Percentiles rank a stretch among this genome's conserved stretches.
Evolutionary conservation across 2,888 invertebrate genomes (phyloP).

Genomic region (Orchesellides sinensis): DNA sequence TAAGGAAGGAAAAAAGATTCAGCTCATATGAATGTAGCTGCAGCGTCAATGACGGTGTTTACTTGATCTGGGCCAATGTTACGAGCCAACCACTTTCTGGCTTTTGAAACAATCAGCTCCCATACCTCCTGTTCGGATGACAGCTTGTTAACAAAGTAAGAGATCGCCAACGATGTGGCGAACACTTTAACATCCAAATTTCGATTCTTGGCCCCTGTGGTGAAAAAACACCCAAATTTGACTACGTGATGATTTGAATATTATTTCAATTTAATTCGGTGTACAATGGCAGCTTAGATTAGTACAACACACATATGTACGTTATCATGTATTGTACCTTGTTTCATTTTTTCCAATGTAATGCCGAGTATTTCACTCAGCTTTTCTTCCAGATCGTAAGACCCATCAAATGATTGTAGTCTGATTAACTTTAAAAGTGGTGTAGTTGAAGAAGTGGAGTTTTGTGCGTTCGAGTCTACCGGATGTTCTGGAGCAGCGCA

Average conservation of each 20-base stretch:
- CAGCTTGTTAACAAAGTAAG: constrained; percentile 64
- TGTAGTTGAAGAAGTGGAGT: too few species aligned
- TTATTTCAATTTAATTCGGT: too few species aligned
- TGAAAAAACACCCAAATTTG: too few species aligned
- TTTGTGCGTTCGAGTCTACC: too few species aligned
- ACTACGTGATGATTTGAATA: too few species aligned
- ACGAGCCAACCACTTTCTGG: constrained; percentile 70
- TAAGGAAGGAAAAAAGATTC: too few species aligned
- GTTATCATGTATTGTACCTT: too few species aligned
- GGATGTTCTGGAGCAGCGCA: too few species aligned
- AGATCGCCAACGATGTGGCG: constrained; percentile 70
- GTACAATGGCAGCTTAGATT: neutral
- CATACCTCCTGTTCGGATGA: constrained; percentile 65
- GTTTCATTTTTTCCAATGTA: constrained; percentile 32
- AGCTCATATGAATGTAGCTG: too few species aligned
- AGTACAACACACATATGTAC: too few species aligned
- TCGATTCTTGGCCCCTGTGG: neutral
- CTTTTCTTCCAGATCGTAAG: constrained; percentile 43
- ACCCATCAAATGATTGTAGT: constrained; percentile 66
- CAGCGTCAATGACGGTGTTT: too few species aligned
- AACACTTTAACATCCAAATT: constrained; percentile 40
- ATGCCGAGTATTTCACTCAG: constrained; percentile 33
- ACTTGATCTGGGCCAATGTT: too few species aligned
- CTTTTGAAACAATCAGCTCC: constrained; percentile 71
- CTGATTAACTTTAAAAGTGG: constrained; percentile 33